Percentiles rank a stretch among this genome's conserved stretches.
phyloP scores from a whole-genome alignment of 2,797 vertebrate genomes.

The Aviceda cuculoides region DNA sequence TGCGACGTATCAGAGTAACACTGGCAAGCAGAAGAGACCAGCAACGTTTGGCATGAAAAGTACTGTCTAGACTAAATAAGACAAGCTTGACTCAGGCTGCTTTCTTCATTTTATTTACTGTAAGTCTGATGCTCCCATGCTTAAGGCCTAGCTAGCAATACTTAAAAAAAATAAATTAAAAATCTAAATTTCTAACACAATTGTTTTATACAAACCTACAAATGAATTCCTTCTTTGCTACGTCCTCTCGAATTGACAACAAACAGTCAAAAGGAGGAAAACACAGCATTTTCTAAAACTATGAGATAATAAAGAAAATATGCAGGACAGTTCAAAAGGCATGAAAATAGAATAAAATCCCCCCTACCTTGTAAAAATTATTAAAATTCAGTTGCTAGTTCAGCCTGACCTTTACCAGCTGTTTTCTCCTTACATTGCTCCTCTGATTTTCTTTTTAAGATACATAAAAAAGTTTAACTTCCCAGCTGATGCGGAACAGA shows the following conservation, averaged over 20 bases:
- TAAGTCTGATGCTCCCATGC: conserved; percentile 6
- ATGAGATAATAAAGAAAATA: background rate
- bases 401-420: conserved; percentile 16
- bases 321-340: background rate
- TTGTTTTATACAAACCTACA: background rate
- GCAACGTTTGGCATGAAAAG: background rate
- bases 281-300: background rate
- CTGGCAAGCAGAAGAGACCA: conserved; percentile 22
- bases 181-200: background rate
- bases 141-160: background rate
- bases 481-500: conserved; percentile 25
- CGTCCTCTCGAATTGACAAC: background rate
- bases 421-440: background rate
- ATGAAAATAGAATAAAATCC: background rate
- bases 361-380: background rate
- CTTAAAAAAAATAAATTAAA: background rate
- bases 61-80: conserved; percentile 58
- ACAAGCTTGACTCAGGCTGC: conserved; percentile 27
- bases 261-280: background rate
- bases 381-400: background rate
- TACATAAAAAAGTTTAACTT: background rate
- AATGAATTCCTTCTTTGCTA: background rate
- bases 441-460: background rate
- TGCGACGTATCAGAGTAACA: conserved; percentile 18
- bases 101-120: conserved; percentile 47